phyloP scores from a whole-genome alignment of 2,797 vertebrate genomes.

The Acanthurus lineatus region DNA sequence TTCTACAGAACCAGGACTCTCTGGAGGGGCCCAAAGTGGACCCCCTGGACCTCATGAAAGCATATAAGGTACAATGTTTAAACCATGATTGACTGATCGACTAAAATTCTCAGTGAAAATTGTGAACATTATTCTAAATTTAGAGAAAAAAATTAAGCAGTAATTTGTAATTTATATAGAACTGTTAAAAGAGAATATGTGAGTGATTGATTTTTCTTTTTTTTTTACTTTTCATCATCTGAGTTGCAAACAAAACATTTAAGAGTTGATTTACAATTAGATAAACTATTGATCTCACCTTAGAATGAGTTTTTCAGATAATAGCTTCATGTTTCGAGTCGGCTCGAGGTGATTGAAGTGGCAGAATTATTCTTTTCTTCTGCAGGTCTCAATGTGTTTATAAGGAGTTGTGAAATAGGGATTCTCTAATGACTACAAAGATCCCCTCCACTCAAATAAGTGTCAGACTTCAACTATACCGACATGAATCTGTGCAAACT shows the following conservation, averaged over 20 bases:
- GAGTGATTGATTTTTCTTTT: slow-evolving; percentile 10
- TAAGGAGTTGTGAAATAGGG: background rate
- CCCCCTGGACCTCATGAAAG: slow-evolving; percentile 88
- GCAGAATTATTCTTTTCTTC: background rate
- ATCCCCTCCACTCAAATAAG: too few species aligned
- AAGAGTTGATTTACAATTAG: background rate
- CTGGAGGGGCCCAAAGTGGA: slow-evolving; percentile 88
- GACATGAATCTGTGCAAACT: too few species aligned
- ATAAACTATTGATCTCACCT: slow-evolving; percentile 23
- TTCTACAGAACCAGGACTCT: slow-evolving; percentile 90
- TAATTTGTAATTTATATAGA: too few species aligned
- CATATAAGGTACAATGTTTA: slow-evolving; percentile 86
- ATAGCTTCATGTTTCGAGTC: slow-evolving; percentile 2
- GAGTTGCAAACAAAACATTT: slow-evolving; percentile 10
- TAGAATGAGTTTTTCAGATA: background rate
- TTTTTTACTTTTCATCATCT: slow-evolving; percentile 4
- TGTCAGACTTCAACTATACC: too few species aligned
- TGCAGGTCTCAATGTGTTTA: background rate
- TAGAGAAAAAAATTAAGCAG: too few species aligned
- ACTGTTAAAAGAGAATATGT: too few species aligned
- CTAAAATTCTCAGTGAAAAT: background rate
- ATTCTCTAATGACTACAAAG: background rate
- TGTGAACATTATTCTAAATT: background rate
- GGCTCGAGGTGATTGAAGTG: background rate
- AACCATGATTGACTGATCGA: too few species aligned